A percentile compares a stretch with the other conserved stretches of the same genome.
These are phyloP conservation scores for Ceratina japonica DNA, from an alignment of 1,140 invertebrate genomes.

Conservation along the genomic window DNA sequence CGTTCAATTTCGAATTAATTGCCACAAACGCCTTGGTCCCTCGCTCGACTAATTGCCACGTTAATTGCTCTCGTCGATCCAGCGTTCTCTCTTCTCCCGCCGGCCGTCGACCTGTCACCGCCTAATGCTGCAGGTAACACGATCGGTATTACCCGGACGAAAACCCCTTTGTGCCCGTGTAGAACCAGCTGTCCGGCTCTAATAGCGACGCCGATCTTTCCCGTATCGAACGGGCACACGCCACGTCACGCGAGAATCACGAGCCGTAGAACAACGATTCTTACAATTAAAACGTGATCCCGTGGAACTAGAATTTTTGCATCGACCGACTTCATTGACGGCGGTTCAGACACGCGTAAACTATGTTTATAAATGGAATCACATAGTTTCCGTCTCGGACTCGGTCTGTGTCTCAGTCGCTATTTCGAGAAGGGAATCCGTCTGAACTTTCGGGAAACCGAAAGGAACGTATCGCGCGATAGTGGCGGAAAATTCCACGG, in stretches of 20 bases:
- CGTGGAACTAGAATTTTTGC: neutral
- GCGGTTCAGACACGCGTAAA: too few relatives aligned
- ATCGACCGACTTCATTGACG: too few relatives aligned
- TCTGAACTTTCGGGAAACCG: conserved; percentile 30
- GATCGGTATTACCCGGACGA: conserved; percentile 39
- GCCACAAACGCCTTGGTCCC: conserved; percentile 50
- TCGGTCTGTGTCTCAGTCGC: neutral
- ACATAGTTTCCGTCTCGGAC: neutral
- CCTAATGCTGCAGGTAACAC: conserved; percentile 30
- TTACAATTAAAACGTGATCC: neutral
- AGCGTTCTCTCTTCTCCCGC: neutral
- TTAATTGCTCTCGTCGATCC: conserved; percentile 67
- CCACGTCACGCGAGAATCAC: neutral
- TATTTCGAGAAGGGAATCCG: conserved; percentile 48
- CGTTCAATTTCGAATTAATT: conserved; percentile 69
- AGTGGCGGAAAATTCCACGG: conserved; percentile 36
- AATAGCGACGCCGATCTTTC: neutral
- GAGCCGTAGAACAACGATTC: neutral
- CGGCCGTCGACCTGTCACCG: neutral
- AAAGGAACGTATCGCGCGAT: conserved; percentile 16
- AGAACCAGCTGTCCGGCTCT: conserved; percentile 14
- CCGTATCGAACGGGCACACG: too few relatives aligned
- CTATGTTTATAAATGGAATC: too few relatives aligned
- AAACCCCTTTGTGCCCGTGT: conserved; percentile 22
- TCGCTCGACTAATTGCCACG: conserved; percentile 65